Evolutionary conservation across 2,888 invertebrate species (phyloP).

Genomic region (Cephus sareptanus): DNA sequence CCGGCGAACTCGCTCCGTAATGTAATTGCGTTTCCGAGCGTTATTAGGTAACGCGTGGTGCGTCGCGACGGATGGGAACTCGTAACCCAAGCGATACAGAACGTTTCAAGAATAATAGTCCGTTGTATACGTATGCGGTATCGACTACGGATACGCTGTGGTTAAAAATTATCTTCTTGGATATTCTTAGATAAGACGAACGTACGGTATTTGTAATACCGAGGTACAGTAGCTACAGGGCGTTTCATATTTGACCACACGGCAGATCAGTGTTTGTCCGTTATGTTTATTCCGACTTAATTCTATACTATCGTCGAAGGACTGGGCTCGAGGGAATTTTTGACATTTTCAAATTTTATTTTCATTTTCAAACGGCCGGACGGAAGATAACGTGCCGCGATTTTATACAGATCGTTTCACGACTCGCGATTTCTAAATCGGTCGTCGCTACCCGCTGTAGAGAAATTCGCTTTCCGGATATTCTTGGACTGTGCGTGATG

Average conservation of each 20-base stretch:
- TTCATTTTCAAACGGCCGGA: not conserved
- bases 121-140: not conserved
- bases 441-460: not conserved
- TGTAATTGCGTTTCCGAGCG: constrained; percentile 55
- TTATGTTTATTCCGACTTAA: not conserved
- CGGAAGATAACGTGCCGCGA: not conserved
- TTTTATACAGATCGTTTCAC: not conserved
- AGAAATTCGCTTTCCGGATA: not conserved
- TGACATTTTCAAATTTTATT: not conserved
- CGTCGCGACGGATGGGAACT: constrained; percentile 16
- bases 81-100: not conserved
- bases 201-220: not conserved
- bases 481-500: not conserved
- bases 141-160: not conserved
- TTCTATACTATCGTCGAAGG: not conserved
- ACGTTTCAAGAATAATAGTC: not conserved
- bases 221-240: not conserved
- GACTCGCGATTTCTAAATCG: not conserved
- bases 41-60: constrained; percentile 50
- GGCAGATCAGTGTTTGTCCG: not conserved
- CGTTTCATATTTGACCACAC: not conserved
- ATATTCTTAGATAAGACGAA: not conserved
- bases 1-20: constrained; percentile 36
- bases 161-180: not conserved
- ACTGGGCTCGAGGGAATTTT: not conserved